Base-by-base conservation (phyloP, 1,140 invertebrate species). In the Solen grandis region DNA sequence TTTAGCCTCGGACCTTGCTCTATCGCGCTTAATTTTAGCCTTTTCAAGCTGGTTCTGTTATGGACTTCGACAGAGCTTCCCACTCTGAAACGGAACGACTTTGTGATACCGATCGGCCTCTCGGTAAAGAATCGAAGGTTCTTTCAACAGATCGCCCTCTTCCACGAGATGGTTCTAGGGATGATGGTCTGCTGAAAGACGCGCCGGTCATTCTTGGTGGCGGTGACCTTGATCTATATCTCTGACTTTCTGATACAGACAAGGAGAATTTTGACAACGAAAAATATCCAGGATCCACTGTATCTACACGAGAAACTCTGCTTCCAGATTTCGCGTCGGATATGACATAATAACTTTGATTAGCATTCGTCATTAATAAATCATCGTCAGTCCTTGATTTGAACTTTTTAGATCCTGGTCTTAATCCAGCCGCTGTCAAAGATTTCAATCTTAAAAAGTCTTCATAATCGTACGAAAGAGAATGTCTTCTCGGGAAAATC, bases 261-360 rank as follows among this genome's bases (percentile, higher is more conserved):
- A 78, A 31, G 4, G 62, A 31, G 54, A 78, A 78, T 41, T 78
- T 78, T 10, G 75, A 78, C 35, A 78, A 33, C 3, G 69, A 41
- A 62, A 78, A 78, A 60, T 78, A 78, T 1, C 75, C 75, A 46
- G 75, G 75, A 27, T 78, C 75, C 0, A n/a, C n/a, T n/a, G n/a
- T n/a, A n/a, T n/a, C n/a, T n/a, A n/a, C n/a, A n/a, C n/a, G n/a
- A n/a, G n/a, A n/a, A n/a, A n/a, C n/a, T n/a, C n/a, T n/a, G n/a
- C n/a, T n/a, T n/a, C n/a, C n/a, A n/a, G n/a, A n/a, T n/a, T n/a
- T n/a, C n/a, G n/a, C n/a, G n/a, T n/a, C n/a, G n/a, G n/a, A n/a
- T n/a, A n/a, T n/a, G n/a, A n/a, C n/a, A n/a, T n/a, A n/a, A n/a
- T n/a, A n/a, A n/a, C n/a, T n/a, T n/a, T n/a, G n/a, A n/a, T n/a